phyloP scores from a whole-genome alignment of 2,113 vertebrate species.

The Neotragus moschatus region DNA sequence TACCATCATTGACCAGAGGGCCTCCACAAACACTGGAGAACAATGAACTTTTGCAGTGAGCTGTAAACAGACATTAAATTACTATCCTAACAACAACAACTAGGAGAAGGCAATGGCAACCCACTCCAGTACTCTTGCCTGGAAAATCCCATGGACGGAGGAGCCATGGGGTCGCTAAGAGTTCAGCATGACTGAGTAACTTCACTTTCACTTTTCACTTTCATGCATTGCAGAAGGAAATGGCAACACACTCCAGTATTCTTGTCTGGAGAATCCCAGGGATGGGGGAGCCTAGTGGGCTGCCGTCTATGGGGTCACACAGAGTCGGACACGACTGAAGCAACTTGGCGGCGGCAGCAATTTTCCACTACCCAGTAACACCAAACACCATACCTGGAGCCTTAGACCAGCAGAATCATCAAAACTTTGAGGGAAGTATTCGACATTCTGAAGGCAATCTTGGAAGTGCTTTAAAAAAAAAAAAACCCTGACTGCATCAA shows the following conservation, averaged over 20 bases:
- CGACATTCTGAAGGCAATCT: not conserved
- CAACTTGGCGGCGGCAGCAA: not conserved
- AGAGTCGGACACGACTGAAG: too few relatives aligned
- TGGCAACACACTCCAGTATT: too few relatives aligned
- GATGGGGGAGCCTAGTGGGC: rapidly evolving
- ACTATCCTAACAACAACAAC: not conserved
- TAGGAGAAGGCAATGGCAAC: too few relatives aligned
- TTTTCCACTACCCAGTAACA: not conserved
- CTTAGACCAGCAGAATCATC: not conserved
- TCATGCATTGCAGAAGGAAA: too few relatives aligned
- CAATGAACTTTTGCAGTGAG: not conserved
- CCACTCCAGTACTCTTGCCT: too few relatives aligned
- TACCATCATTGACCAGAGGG: not conserved
- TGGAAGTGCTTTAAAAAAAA: rapidly evolving
- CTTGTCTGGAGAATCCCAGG: too few relatives aligned
- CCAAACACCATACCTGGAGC: not conserved
- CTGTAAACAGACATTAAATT: not conserved
- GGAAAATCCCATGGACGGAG: too few relatives aligned
- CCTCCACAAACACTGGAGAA: not conserved
- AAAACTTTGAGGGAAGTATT: not conserved
- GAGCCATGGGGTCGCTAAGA: too few relatives aligned
- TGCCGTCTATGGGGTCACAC: too few relatives aligned
- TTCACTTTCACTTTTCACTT: too few relatives aligned
- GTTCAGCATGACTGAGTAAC: too few relatives aligned
- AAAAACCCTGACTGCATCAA: rapidly evolving